Evolutionary conservation across 2,113 vertebrate genomes (phyloP), one percentile per base, ranked within the genome.

Genomic region (Phaethornis superciliosus): DNA sequence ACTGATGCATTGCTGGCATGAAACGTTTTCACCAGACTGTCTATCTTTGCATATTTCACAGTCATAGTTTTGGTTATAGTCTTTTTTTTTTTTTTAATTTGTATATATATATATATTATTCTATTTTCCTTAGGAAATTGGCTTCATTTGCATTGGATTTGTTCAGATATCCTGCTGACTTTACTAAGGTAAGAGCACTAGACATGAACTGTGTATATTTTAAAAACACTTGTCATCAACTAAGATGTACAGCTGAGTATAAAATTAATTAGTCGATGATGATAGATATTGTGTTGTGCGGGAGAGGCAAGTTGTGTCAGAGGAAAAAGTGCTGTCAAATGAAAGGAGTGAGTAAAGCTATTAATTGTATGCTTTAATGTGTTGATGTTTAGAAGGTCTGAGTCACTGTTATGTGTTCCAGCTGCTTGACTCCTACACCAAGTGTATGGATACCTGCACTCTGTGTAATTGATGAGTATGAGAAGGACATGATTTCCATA

Each of bases 121-220:
- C 32, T 84, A 86, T n/a, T 51, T 20, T 62, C 81, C 5, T 64
- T 91, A 98, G 97, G 70, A 64, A 84, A 4, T 51, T 77, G 9
- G 7, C 27, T 46, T 10, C 8, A 64, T 82, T 94, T 95, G 91
- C 26, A 27, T 16, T 56, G 58, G 40, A 90, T n/a, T 67, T 30
- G n/a, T 82, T 40, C 55, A 67, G 26, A 32, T 11, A 32, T 67
- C 46, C 24, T 80, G 12, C 65, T 71, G 37, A 14, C 44, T 59
- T 95, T 81, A 64, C 65, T 83, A 79, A 97, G 97, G 97, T 97
- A 97, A 90, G 97, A 60, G 10, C 44, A 54, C 20, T 70, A 44
- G 27, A 37, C 24, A 51, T 10, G 15, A 9, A 7, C 26, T 74
- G 8, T 6, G 11, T 32, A 18, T 51, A 72, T 33, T 79, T 76